Evolutionary conservation across 2,113 vertebrate genomes (phyloP), one percentile per base, ranked within the genome.

Genomic region (Ptilorrhoa leucosticta): DNA sequence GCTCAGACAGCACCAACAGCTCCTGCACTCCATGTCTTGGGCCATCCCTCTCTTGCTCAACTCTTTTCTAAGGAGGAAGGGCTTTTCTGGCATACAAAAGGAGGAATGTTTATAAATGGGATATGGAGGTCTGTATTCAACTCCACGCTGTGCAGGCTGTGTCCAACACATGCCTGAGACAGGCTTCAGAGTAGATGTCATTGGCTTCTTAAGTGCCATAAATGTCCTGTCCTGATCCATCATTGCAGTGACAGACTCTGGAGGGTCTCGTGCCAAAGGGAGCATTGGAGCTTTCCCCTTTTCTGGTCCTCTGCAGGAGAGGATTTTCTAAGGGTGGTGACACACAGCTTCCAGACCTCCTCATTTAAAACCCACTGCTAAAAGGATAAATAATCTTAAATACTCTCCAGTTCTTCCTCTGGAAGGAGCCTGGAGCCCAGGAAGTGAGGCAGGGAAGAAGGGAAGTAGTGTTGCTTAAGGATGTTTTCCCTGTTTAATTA

Each of bases 111-210:
- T 78, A 8, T 35, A 75, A 71, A 71, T n/a, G 48, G 22, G 31
- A 7, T 39, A 6, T 12, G 39, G 33, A 58, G 33, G 18, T 77
- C 15, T 23, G 10, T 53, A 13, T n/a, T 65, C 15, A 60, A 19
- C 42, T 26, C 40, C 14, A 9, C 0, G 0, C 31, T 64, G 15
- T 60, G 30, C n/a, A 50, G 17, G 37, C 47, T 31, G 50, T 35
- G 26, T 61, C 51, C 9, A 40, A 11, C 23, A 40, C 3, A 1
- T 40, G 30, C 44, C 51, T 11, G n/a, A 76, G 35, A 37, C 37
- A 39, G 65, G 28, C 42, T 44, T 53, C 12, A 58, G 24, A 14
- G 56, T 27, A 70, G 58, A 28, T 33, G n/a, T 39, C 76, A 27
- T 0, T 37, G 33, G 10, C 17, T 88, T 87, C 76, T 39, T 13